phyloP scores from a whole-genome alignment of 2,113 vertebrate genomes.

The Murina feae region DNA sequence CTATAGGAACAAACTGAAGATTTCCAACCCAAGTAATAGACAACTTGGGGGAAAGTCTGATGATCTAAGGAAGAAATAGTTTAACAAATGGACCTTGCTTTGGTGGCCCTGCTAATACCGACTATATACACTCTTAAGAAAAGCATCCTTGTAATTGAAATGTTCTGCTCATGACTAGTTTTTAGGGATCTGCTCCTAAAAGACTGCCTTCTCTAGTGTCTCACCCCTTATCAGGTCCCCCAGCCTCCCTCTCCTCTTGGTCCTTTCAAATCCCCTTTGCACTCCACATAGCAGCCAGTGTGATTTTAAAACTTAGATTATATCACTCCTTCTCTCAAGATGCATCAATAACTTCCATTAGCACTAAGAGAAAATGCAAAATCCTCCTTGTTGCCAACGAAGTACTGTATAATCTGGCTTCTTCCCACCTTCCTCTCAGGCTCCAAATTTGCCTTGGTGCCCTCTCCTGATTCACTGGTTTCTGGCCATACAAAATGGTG shows the following conservation, averaged over 20 bases:
- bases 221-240: neutral
- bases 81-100: neutral
- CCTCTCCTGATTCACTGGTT: neutral
- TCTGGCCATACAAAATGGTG: neutral
- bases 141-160: neutral
- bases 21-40: neutral
- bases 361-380: slow-evolving; percentile 5
- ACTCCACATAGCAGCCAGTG: neutral
- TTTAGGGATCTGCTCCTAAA: neutral
- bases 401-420: neutral
- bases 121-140: neutral
- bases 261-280: neutral
- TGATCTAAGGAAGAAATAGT: neutral
- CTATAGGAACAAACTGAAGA: neutral
- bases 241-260: neutral
- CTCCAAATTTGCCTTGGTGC: neutral
- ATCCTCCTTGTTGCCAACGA: neutral
- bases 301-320: slow-evolving; percentile 21
- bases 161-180: neutral
- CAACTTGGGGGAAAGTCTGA: neutral
- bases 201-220: neutral
- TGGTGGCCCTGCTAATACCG: neutral
- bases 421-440: neutral
- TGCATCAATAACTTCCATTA: neutral
- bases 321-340: neutral